These are phyloP conservation scores for Alouatta palliata DNA, from an alignment of 2,113 vertebrate species.

Conservation along the genomic window DNA sequence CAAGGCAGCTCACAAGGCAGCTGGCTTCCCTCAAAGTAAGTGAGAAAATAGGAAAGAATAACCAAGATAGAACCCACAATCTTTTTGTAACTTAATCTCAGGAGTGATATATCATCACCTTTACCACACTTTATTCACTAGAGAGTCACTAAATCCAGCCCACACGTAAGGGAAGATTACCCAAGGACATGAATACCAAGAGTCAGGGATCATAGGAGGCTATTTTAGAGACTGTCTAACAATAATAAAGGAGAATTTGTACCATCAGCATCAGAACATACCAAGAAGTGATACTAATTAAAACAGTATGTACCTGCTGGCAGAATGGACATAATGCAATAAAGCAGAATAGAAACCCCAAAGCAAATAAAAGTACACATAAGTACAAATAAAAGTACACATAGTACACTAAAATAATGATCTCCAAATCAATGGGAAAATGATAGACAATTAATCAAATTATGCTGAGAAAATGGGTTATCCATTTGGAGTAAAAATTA, in stretches of 20 bases:
- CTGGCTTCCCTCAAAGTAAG: background rate
- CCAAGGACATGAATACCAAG: background rate
- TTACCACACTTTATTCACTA: background rate
- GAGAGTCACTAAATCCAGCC: background rate
- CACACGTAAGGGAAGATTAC: background rate
- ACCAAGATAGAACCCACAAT: background rate
- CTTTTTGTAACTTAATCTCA: background rate
- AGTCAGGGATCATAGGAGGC: background rate
- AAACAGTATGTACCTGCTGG: background rate
- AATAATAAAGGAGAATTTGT: background rate
- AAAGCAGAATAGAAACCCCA: background rate
- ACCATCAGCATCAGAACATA: background rate
- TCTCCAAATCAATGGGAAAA: background rate
- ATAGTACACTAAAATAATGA: background rate
- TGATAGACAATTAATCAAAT: background rate
- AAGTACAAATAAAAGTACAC: background rate
- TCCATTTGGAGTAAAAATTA: background rate
- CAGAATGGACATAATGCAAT: background rate
- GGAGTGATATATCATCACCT: background rate
- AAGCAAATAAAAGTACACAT: background rate
- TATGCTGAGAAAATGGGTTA: background rate
- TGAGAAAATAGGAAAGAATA: background rate
- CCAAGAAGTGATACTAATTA: background rate
- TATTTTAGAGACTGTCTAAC: background rate
- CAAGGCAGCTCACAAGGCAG: background rate